A percentile compares a stretch with the other conserved stretches of the same genome.
Evolutionary conservation across 2,888 invertebrate genomes (phyloP).

Genomic region (Leuctra nigra): DNA sequence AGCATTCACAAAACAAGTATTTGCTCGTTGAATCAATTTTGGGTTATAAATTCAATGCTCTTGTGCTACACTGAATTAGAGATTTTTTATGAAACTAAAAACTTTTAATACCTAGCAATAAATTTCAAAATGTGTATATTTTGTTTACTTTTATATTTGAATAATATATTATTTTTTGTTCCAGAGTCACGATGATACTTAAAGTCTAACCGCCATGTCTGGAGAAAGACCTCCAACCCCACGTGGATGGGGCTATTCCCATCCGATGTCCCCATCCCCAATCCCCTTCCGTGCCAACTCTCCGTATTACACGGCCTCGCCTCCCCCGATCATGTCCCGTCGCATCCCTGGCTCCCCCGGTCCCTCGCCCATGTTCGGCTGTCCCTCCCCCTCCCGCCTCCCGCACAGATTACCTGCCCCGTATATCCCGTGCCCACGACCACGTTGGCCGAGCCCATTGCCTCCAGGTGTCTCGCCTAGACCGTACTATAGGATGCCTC

Average conservation of each 20-base stretch:
- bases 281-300: conserved; percentile 66
- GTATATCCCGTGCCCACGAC: conserved; percentile 57
- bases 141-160: no score
- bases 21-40: no score
- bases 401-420: conserved; percentile 35
- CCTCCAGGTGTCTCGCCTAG: conserved; percentile 44
- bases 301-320: conserved; percentile 63
- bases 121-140: no score
- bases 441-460: conserved; percentile 54
- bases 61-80: no score
- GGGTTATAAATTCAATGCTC: no score
- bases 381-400: conserved; percentile 32
- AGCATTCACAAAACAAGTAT: no score
- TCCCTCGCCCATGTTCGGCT: conserved; percentile 33
- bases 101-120: no score
- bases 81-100: no score
- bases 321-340: conserved; percentile 44
- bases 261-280: conserved; percentile 37
- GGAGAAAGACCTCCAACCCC: conserved; percentile 28
- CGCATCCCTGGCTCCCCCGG: conserved; percentile 40
- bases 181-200: no score
- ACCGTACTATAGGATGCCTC: conserved; percentile 42
- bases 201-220: conserved; percentile 19
- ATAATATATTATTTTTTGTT: no score
- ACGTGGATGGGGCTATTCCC: conserved; percentile 25